Evolutionary conservation across 2,113 vertebrate genomes (phyloP), one percentile per base, ranked within the genome.

Genomic region (Podarcis cretensis): DNA sequence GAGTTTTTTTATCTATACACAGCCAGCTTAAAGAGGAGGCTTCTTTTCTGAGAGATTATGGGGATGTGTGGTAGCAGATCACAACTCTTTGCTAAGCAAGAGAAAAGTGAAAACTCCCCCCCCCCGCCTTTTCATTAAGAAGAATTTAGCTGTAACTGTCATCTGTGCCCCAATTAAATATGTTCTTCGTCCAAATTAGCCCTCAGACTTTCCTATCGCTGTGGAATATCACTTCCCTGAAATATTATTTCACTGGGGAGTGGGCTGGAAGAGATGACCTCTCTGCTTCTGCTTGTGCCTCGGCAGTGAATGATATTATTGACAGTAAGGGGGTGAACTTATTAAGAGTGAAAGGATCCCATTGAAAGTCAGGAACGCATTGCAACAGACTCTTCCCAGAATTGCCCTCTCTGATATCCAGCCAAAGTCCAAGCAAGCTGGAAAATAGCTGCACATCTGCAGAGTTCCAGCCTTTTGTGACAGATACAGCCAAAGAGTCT

Each of bases 311-410:
- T 69, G 87, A 77, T 68, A 57, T 83, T 89, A 89, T 78, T 83
- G 87, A 77, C 87, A 88, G 73, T 5, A 83, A 66, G 81, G 48
- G 37, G 74, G 73, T 78, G 87, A 88, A 77, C 65, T 77, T 83
- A 78, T 83, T 78, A 89, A 83, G 74, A 84, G 23, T 89, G 87
- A 84, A 81, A 83, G 59, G 81, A 77, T 89, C 81, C 40, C 63
- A 68, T n/a, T 78, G 73, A 66, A 37, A 89, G 87, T 54, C n/a
- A 78, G 59, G 75, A 25, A 37, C 40, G 27, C 87, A 84, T 27
- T 83, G 73, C 73, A 78, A 48, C 65, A 83, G 81, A 23, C n/a
- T 77, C 73, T 89, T 77, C 81, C 87, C 59, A 66, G 40, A 89
- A 83, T 32, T 77, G 59, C 40, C 69, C 40, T 74, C 73, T 37